These are phyloP conservation scores for Musca domestica DNA, from an alignment of 1,140 invertebrate genomes.

Conservation along the genomic window DNA sequence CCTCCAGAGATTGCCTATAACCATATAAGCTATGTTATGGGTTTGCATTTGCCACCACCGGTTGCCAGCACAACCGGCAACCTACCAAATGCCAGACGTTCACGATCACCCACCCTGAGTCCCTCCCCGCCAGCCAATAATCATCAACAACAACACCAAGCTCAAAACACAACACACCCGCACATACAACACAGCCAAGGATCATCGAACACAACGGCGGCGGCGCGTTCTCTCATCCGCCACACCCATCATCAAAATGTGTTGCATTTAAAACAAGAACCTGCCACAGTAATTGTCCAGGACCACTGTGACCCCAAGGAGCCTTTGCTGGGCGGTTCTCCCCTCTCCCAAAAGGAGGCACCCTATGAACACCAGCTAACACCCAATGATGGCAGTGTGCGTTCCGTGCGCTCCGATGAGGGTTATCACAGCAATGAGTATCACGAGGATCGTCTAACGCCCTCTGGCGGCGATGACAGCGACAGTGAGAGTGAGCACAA, in stretches of 20 bases:
- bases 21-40: conserved; percentile 63
- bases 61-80: background rate
- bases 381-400: conserved; percentile 70
- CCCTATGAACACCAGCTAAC: conserved; percentile 67
- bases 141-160: conserved; percentile 36
- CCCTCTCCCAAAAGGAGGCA: conserved; percentile 43
- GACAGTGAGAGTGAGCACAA: conserved; percentile 88
- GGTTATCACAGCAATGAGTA: conserved; percentile 90
- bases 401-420: conserved; percentile 79
- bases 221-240: conserved; percentile 36
- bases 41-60: conserved; percentile 56
- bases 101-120: conserved; percentile 51
- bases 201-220: conserved; percentile 40
- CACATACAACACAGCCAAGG: conserved; percentile 43
- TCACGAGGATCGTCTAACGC: conserved; percentile 83
- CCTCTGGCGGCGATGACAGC: conserved; percentile 85
- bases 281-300: conserved; percentile 42
- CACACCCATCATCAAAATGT: conserved; percentile 41
- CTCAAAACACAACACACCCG: conserved; percentile 48
- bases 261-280: conserved; percentile 33
- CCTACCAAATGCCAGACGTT: conserved; percentile 24
- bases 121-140: conserved; percentile 43
- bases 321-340: conserved; percentile 31
- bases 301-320: conserved; percentile 37
- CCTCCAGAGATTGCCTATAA: conserved; percentile 62